phyloP scores from a whole-genome alignment of 37 sponge, comb jelly and placozoan species.

The Theonella swinhoei region DNA sequence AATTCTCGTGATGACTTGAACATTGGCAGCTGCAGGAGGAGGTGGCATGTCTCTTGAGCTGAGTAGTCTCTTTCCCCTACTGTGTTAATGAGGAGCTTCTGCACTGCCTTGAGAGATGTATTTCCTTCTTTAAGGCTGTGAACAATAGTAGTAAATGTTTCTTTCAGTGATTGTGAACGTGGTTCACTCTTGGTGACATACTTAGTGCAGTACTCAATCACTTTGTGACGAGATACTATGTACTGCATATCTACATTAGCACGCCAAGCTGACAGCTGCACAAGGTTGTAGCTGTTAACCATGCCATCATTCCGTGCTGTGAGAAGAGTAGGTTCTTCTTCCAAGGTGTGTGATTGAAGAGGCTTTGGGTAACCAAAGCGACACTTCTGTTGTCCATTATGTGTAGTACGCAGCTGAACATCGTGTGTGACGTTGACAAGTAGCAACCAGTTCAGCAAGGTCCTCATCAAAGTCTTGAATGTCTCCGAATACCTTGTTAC shows the following conservation, averaged over 20 bases:
- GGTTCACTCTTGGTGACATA: background rate
- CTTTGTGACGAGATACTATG: background rate
- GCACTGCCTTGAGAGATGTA: too few species aligned
- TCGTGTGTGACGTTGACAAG: slow-evolving; percentile 17
- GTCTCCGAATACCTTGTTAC: background rate
- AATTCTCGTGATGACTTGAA: slow-evolving; percentile 20
- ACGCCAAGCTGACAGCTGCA: slow-evolving; percentile 34
- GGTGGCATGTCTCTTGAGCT: slow-evolving; percentile 51
- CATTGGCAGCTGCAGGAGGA: slow-evolving; percentile 18
- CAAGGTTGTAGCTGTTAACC: slow-evolving; percentile 35
- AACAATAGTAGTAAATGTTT: too few species aligned
- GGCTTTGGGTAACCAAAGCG: too few species aligned
- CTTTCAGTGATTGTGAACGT: too few species aligned
- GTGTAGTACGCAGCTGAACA: slow-evolving; percentile 19
- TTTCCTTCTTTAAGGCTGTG: too few species aligned
- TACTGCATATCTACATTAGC: too few species aligned
- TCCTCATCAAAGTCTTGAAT: background rate
- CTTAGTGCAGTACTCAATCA: too few species aligned
- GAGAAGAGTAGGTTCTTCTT: background rate
- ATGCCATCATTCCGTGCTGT: background rate
- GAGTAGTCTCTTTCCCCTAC: slow-evolving; percentile 49
- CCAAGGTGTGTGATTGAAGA: slow-evolving; percentile 4
- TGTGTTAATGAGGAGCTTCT: background rate
- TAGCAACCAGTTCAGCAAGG: too few species aligned
- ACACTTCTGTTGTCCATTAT: too few species aligned